Conservation (phyloP, 2,888 invertebrate genomes). For the Eilema depressum region DNA sequence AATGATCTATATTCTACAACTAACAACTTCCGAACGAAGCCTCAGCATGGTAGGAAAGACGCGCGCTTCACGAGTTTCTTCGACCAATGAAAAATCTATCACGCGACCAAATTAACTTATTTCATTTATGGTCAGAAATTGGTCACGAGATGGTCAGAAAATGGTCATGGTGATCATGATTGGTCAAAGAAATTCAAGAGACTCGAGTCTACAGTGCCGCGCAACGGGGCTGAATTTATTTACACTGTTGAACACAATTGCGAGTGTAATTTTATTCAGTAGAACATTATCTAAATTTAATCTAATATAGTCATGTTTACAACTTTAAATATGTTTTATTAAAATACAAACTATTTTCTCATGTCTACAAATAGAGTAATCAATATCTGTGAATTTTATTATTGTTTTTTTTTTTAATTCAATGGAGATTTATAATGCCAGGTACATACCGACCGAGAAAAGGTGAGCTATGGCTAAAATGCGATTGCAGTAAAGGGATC, state of each 20-base stretch:
- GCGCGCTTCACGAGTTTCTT: neutral
- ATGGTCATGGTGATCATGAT: no score
- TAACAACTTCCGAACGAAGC: neutral
- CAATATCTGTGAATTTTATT: neutral
- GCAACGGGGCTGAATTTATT: neutral
- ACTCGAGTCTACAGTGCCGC: neutral
- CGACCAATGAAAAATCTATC: neutral
- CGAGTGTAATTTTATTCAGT: neutral
- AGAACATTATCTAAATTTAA: conserved; percentile 1
- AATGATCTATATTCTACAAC: neutral
- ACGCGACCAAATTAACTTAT: neutral
- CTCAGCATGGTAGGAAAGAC: neutral
- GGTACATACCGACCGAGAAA: neutral
- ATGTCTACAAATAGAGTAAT: neutral
- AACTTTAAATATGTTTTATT: neutral
- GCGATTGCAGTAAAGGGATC: neutral
- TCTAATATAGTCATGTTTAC: neutral
- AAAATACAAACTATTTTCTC: neutral
- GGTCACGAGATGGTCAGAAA: neutral
- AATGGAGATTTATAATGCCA: neutral
- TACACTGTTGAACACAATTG: neutral
- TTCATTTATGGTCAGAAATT: neutral
- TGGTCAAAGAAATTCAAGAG: neutral
- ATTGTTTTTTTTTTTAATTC: no score
- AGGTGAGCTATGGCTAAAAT: neutral